phyloP scores from a whole-genome alignment of 35 echinoderm and acorn worm genomes.

The Ophiothrix spiculata region DNA sequence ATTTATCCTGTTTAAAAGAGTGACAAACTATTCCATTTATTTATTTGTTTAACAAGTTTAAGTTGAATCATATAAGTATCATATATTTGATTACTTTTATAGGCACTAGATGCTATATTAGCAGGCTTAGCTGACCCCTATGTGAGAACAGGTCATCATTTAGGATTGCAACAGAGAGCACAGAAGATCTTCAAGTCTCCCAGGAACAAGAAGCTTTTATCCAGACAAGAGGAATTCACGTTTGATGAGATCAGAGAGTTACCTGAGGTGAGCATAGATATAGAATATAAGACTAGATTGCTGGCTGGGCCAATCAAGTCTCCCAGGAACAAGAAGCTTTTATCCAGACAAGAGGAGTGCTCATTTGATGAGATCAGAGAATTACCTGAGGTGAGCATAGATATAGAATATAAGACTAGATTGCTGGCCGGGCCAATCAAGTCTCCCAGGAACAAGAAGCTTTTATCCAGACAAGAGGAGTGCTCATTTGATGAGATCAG shows the following conservation, averaged over 20 bases:
- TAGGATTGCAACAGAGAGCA: conserved; percentile 69
- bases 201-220: conserved; percentile 44
- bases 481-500: conserved; percentile 49
- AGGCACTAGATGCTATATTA: conserved; percentile 79
- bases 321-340: conserved; percentile 45
- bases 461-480: conserved; percentile 36
- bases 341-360: conserved; percentile 43
- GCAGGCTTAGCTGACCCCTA: conserved; percentile 68
- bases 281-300: conserved; percentile 67
- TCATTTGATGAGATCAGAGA: conserved; percentile 49
- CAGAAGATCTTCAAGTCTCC: conserved; percentile 76
- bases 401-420: conserved; percentile 64
- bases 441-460: conserved; percentile 47
- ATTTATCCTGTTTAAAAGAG: too few relatives aligned
- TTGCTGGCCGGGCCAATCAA: conserved; percentile 59
- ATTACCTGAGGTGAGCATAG: conserved; percentile 65
- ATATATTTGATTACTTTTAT: neutral
- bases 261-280: conserved; percentile 69
- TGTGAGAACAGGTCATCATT: conserved; percentile 68
- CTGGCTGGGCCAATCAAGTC: conserved; percentile 55
- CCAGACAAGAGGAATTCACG: conserved; percentile 48
- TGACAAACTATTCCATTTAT: too few relatives aligned
- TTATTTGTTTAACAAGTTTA: too few relatives aligned
- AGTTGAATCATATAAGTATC: too few relatives aligned
- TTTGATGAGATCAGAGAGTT: conserved; percentile 51